Evolutionary conservation across 2,797 vertebrate species (phyloP), one percentile per base, ranked within the genome.

Genomic region (Onychomys torridus): DNA sequence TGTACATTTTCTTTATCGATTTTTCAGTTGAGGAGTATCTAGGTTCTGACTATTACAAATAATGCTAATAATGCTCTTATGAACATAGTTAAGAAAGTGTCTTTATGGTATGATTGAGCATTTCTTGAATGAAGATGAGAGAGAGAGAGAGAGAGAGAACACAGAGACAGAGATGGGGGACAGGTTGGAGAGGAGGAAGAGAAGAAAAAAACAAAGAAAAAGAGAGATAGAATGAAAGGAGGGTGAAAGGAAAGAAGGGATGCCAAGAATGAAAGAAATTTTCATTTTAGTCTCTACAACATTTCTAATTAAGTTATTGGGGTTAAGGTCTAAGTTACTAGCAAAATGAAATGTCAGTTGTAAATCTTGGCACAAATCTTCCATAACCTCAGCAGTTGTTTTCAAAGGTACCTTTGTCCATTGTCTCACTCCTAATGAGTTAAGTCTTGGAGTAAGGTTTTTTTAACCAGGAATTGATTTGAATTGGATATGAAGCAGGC

Each of bases 401-500:
- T 92, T 37, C 81, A 67, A 93, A 43, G 67, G 61, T 52, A 71
- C 52, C 69, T 95, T 95, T 77, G 85, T 97, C 59, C 78, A 89
- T 27, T 71, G 95, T 96, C 49, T 86, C 63, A 34, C 23, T 67
- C 27, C 46, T 87, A 76, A 95, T 2, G 29, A 87, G 65, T 65
- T 71, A 73, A 25, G 55, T 46, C n/a, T 57, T 37, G 0, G 17
- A 21, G 1, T 52, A 59, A 79, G 52, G 40, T 34, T 32, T 43
- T 32, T 43, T 93, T 89, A 88, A 97, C 65, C 43, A 93, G 85
- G 73, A 85, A 93, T 94, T 91, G 63, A 96, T 96, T 96, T 88
- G 2, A 57, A 43, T 3, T 84, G 81, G n/a, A 4, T 27, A 32
- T 57, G 61, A 52, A 9, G 23, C 78, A 25, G 52, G 37, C 57